These are phyloP conservation scores for Pristiophorus japonicus DNA, from an alignment of 2,113 vertebrate genomes.

Conservation along the genomic window DNA sequence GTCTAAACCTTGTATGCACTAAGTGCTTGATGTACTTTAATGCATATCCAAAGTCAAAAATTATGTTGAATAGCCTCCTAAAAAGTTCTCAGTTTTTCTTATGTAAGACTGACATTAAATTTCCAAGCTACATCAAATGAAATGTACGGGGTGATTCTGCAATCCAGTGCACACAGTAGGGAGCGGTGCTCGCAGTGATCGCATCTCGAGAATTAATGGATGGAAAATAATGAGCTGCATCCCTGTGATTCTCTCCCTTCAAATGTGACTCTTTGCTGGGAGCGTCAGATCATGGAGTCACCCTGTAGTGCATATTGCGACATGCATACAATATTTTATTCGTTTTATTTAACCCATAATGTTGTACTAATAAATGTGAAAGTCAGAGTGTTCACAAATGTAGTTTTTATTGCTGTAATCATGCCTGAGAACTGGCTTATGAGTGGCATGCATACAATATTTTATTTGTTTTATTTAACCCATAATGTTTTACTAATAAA, in stretches of 20 bases:
- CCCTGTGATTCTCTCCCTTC: neutral
- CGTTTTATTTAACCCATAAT: neutral
- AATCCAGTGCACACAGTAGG: neutral
- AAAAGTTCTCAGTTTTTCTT: neutral
- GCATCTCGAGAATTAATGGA: neutral
- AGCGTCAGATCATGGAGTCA: neutral
- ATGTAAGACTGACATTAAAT: neutral
- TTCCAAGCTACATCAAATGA: neutral
- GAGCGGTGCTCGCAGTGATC: neutral
- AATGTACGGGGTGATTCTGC: neutral
- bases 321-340: neutral
- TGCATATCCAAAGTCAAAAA: neutral
- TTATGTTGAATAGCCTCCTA: neutral
- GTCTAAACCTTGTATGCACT: neutral
- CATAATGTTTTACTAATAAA: neutral
- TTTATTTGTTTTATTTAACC: neutral
- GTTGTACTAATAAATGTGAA: neutral
- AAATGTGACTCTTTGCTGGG: neutral
- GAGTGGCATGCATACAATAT: neutral
- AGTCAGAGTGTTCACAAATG: neutral
- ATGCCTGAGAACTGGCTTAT: neutral
- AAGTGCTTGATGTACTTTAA: neutral
- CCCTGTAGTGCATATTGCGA: neutral
- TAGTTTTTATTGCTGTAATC: neutral
- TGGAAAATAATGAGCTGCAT: neutral